Conservation (phyloP, 2,888 invertebrate genomes). For the Drosophila merina region DNA sequence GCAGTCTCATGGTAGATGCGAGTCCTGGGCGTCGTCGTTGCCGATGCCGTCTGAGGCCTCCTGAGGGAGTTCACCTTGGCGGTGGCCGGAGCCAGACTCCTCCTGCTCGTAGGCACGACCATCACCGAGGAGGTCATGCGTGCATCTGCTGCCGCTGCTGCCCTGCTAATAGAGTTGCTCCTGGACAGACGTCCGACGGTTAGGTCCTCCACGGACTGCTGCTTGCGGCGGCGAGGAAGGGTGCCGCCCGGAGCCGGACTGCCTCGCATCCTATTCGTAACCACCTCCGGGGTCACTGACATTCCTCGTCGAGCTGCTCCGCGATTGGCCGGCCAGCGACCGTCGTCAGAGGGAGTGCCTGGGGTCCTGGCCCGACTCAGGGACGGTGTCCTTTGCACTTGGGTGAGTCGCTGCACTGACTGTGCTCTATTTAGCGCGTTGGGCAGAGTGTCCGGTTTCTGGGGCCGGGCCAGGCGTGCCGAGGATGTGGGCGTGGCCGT, state of each 20-base stretch:
- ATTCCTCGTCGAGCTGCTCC: slow-evolving; percentile 76
- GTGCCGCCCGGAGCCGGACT: slow-evolving; percentile 86
- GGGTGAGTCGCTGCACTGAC: slow-evolving; percentile 78
- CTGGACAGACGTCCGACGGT: slow-evolving; percentile 82
- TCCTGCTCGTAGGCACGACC: slow-evolving; percentile 69
- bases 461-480: slow-evolving; percentile 80
- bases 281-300: slow-evolving; percentile 81
- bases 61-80: slow-evolving; percentile 85
- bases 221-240: slow-evolving; percentile 89
- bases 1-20: slow-evolving; percentile 92
- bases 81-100: slow-evolving; percentile 66
- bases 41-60: slow-evolving; percentile 71
- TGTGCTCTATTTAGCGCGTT: slow-evolving; percentile 84
- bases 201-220: slow-evolving; percentile 87
- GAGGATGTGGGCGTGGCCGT: slow-evolving; percentile 59
- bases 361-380: slow-evolving; percentile 87
- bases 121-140: slow-evolving; percentile 84
- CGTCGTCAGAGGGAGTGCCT: slow-evolving; percentile 88
- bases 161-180: slow-evolving; percentile 84
- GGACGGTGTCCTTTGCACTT: slow-evolving; percentile 84
- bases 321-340: slow-evolving; percentile 86
- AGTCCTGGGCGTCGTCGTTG: slow-evolving; percentile 86
- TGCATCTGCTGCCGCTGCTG: slow-evolving; percentile 75
- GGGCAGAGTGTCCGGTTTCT: slow-evolving; percentile 84
- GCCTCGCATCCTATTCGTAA: slow-evolving; percentile 76